phyloP scores from a whole-genome alignment of 1,140 invertebrate species.

The Pogonognathellus flavescens region DNA sequence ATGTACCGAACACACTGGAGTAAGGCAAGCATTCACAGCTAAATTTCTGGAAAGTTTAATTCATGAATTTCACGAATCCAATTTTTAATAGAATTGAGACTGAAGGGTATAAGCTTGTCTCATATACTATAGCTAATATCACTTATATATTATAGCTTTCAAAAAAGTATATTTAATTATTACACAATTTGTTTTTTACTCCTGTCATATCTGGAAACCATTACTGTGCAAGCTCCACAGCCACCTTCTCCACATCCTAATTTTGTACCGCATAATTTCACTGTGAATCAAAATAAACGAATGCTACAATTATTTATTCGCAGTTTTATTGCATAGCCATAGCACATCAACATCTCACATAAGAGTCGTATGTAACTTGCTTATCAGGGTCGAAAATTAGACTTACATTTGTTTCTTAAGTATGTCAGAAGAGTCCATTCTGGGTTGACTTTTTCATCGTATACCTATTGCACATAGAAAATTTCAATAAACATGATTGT shows the following conservation, averaged over 20 bases:
- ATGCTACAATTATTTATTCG: too few species aligned
- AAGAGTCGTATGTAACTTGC: not conserved
- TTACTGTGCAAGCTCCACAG: conserved; percentile 94
- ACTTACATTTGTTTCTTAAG: conserved; percentile 81
- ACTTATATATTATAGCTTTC: too few species aligned
- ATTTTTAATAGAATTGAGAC: too few species aligned
- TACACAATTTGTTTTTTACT: conserved; percentile 53
- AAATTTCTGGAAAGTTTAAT: conserved; percentile 82
- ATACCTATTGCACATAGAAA: conserved; percentile 73
- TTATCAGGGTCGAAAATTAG: not conserved
- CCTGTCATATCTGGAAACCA: conserved; percentile 77
- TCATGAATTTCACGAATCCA: too few species aligned
- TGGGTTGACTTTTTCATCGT: conserved; percentile 81
- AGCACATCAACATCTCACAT: too few species aligned
- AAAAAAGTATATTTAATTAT: not conserved
- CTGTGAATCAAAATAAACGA: conserved; percentile 69
- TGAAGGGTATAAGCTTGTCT: too few species aligned
- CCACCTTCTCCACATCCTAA: conserved; percentile 91
- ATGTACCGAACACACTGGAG: conserved; percentile 86
- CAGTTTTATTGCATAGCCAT: too few species aligned
- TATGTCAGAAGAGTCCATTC: conserved; percentile 89
- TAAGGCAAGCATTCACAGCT: conserved; percentile 90
- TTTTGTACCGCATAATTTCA: conserved; percentile 89
- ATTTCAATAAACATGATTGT: not conserved
- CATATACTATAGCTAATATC: too few species aligned